Percentiles rank a stretch among this genome's conserved stretches.
Conservation (phyloP, 2,888 invertebrate genomes). For the Pristionchus entomophagus region DNA sequence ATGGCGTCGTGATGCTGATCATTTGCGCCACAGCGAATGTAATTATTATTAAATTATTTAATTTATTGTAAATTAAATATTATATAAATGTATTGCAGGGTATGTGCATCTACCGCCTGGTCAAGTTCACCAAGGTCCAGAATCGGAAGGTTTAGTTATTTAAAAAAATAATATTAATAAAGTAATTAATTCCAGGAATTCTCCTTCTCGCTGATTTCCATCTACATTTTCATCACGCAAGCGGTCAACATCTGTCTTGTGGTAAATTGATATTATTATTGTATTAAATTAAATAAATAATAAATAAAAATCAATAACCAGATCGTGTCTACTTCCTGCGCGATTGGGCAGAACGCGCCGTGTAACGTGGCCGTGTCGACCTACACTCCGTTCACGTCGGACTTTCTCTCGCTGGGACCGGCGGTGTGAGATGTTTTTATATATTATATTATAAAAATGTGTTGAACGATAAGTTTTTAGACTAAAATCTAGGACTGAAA, state of each 20-base stretch:
- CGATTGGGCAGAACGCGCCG: neutral
- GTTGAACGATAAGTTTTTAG: too few relatives aligned
- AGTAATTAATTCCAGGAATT: neutral
- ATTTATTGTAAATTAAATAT: neutral
- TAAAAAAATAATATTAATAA: neutral
- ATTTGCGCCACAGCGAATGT: conserved; percentile 1
- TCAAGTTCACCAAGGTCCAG: conserved; percentile 16
- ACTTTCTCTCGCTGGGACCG: conserved; percentile 28
- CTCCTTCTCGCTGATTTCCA: neutral
- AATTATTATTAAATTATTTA: neutral
- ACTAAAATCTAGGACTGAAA: too few relatives aligned
- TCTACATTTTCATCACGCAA: conserved; percentile 21
- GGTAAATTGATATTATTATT: too few relatives aligned
- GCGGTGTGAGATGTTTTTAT: too few relatives aligned
- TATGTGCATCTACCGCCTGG: neutral
- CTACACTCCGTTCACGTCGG: neutral
- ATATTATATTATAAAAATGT: too few relatives aligned
- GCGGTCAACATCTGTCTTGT: conserved; percentile 1
- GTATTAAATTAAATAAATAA: neutral
- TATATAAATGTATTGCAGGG: neutral
- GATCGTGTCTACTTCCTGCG: neutral
- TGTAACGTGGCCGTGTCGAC: neutral
- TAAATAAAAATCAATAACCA: neutral
- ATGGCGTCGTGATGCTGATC: neutral
- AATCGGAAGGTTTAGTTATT: neutral